phyloP scores from a whole-genome alignment of 37 sponge, comb jelly and placozoan genomes.

The Tethya wilhelma region DNA sequence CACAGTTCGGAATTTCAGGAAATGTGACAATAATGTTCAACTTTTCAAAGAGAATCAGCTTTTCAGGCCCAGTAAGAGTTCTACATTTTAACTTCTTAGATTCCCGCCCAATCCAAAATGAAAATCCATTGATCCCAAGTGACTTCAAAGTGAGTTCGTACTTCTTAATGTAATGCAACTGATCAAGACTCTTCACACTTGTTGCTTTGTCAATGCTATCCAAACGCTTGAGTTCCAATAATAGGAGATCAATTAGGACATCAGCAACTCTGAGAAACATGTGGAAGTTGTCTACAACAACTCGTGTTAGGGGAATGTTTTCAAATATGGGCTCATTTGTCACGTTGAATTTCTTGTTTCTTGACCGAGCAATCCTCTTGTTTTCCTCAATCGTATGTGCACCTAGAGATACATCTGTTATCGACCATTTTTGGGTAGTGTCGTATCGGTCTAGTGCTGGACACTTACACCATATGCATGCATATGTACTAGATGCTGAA shows the following conservation, averaged over 20 bases:
- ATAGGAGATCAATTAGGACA: slow-evolving; percentile 9
- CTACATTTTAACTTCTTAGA: slow-evolving; percentile 7
- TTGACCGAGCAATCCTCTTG: not conserved
- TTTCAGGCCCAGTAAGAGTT: slow-evolving; percentile 26
- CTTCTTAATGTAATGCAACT: not conserved
- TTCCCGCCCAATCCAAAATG: not conserved
- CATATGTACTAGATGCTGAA: not conserved
- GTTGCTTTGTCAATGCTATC: not conserved
- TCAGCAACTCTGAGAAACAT: slow-evolving; percentile 15
- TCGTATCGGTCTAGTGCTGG: not conserved
- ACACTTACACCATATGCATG: slow-evolving; percentile 33
- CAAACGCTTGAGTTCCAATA: not conserved
- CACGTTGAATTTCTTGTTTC: not conserved
- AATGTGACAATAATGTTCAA: slow-evolving; percentile 8
- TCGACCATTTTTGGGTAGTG: not conserved
- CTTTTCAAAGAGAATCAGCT: slow-evolving; percentile 3
- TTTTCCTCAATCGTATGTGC: slow-evolving; percentile 1
- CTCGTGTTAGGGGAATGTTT: slow-evolving; percentile 3
- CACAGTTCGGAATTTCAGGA: not conserved
- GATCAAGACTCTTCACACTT: not conserved
- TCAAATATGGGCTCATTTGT: not conserved
- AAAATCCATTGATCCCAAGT: not conserved
- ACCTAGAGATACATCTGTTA: not conserved
- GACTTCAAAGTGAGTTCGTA: slow-evolving; percentile 2
- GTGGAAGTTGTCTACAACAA: slow-evolving; percentile 8